Evolutionary conservation across 2,113 vertebrate genomes (phyloP).

Genomic region (Merops nubicus): DNA sequence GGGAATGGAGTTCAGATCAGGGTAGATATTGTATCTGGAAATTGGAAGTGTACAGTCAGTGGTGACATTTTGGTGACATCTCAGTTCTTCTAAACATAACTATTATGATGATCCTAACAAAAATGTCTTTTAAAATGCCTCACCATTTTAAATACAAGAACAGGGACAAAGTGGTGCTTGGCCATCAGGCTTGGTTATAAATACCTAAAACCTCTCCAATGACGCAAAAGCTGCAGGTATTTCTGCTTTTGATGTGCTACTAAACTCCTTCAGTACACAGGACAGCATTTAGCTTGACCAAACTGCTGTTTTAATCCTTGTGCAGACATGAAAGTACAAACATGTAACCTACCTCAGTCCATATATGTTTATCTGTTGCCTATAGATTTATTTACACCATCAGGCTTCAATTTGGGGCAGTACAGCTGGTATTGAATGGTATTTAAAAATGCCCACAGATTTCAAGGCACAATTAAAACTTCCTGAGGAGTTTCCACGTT

Average conservation of each 20-base stretch:
- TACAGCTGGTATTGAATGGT: not conserved
- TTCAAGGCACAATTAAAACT: not conserved
- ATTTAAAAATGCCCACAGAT: not conserved
- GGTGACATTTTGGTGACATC: not conserved
- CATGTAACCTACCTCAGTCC: not conserved
- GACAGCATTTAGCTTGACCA: not conserved
- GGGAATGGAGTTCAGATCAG: not conserved
- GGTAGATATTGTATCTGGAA: not conserved
- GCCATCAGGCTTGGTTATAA: not conserved
- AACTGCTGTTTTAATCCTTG: not conserved
- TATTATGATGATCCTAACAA: not conserved
- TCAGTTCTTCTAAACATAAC: not conserved
- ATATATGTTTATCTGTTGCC: rapidly evolving
- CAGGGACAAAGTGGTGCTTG: not conserved
- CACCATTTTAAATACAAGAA: not conserved
- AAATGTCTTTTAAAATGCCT: not conserved
- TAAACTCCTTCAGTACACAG: not conserved
- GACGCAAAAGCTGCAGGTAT: not conserved
- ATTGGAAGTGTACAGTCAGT: not conserved
- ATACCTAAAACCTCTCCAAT: not conserved
- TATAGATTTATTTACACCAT: not conserved
- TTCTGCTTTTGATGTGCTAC: not conserved
- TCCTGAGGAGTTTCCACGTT: not conserved
- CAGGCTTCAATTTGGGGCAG: not conserved
- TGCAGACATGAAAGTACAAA: not conserved